Evolutionary conservation across 1,140 invertebrate genomes (phyloP).

Genomic region (Leptinotarsa undecemlineata): DNA sequence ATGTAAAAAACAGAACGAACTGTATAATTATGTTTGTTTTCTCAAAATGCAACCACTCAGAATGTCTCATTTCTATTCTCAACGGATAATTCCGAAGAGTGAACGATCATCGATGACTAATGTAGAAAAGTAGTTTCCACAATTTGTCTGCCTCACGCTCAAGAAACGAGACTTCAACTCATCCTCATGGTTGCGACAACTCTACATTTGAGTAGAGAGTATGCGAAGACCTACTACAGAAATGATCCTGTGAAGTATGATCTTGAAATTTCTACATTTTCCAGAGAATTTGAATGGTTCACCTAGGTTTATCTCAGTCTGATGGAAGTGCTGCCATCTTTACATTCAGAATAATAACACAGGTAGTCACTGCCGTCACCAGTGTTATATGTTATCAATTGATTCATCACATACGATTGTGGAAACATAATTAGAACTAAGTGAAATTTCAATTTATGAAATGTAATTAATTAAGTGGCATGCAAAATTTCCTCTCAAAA

Average conservation of each 20-base stretch:
- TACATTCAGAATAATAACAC: no score
- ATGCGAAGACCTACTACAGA: slow-evolving; percentile 59
- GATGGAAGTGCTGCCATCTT: no score
- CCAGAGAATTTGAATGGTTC: no score
- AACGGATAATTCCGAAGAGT: slow-evolving; percentile 34
- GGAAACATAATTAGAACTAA: no score
- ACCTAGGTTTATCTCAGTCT: no score
- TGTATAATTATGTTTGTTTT: no score
- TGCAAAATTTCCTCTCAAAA: no score
- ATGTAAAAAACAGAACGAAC: slow-evolving; percentile 1
- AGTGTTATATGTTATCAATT: no score
- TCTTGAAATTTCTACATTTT: slow-evolving; percentile 48
- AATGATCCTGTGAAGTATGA: slow-evolving; percentile 63
- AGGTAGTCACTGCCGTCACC: no score
- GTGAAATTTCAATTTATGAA: no score
- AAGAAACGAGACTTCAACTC: slow-evolving; percentile 54
- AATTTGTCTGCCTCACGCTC: slow-evolving; percentile 58
- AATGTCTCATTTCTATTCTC: slow-evolving; percentile 53
- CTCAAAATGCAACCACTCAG: slow-evolving; percentile 55
- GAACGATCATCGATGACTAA: slow-evolving; percentile 60
- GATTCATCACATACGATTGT: no score
- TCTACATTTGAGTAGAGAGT: slow-evolving; percentile 53
- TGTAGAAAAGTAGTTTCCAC: slow-evolving; percentile 26
- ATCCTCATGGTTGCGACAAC: slow-evolving; percentile 28
- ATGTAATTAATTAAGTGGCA: no score